Evolutionary conservation across 2,113 vertebrate species (phyloP).

Genomic region (Neomonachus schauinslandi): DNA sequence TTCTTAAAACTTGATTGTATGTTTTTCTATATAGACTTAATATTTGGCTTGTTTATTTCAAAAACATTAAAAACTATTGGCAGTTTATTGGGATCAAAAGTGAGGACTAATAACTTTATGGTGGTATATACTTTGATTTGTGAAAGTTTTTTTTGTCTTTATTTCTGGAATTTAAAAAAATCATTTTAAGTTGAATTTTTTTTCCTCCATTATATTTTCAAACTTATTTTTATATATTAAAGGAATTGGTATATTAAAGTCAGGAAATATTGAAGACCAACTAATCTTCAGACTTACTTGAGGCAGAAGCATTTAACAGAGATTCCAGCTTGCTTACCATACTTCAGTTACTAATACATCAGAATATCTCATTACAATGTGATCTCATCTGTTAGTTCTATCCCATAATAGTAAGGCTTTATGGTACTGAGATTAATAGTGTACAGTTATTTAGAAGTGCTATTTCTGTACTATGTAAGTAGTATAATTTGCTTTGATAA

Average conservation of each 20-base stretch:
- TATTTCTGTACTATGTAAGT: background rate
- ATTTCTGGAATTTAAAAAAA: slow-evolving; percentile 34
- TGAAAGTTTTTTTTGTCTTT: background rate
- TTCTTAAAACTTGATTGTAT: background rate
- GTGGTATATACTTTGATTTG: background rate
- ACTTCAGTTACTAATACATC: background rate
- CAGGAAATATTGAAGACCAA: background rate
- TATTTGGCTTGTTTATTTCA: background rate
- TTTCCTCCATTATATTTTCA: background rate
- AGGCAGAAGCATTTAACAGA: background rate
- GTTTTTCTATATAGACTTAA: background rate
- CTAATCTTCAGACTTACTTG: background rate
- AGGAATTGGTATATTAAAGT: background rate
- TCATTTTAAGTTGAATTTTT: background rate
- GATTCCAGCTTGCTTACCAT: background rate
- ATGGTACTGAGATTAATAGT: background rate
- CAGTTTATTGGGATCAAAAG: background rate
- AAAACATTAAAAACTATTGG: background rate
- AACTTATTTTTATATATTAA: slow-evolving; percentile 23
- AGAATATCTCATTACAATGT: background rate
- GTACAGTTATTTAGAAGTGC: background rate
- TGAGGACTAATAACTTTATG: background rate
- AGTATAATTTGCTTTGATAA: slow-evolving; percentile 23
- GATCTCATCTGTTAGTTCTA: background rate
- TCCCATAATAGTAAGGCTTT: background rate